Evolutionary conservation across 2,797 vertebrate species (phyloP).

Genomic region (Phoebastria nigripes): DNA sequence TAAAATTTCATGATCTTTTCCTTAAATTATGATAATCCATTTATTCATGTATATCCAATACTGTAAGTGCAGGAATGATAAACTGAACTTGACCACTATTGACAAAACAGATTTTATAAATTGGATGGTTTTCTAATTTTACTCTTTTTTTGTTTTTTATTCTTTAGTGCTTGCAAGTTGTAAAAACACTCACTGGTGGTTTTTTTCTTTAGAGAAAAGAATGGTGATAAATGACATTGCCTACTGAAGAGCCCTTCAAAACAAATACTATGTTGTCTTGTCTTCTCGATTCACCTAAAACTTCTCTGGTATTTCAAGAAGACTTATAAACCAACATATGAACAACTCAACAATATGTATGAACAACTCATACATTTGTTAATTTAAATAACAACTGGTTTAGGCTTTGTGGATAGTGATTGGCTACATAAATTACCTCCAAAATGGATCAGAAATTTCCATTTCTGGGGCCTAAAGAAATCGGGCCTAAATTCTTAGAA

Average conservation of each 20-base stretch:
- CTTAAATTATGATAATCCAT: neutral
- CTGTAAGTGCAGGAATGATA: neutral
- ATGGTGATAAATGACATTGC: neutral
- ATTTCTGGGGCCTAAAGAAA: neutral
- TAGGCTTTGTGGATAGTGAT: neutral
- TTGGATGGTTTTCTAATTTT: neutral
- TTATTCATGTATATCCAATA: neutral
- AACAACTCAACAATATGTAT: neutral
- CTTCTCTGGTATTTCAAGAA: neutral
- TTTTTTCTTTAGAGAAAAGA: neutral
- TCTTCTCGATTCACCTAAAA: neutral
- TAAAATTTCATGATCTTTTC: neutral
- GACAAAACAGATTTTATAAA: neutral
- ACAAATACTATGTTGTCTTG: neutral
- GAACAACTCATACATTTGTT: neutral
- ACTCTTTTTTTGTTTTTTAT: neutral
- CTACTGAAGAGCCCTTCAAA: neutral
- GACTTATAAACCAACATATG: neutral
- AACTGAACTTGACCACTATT: neutral
- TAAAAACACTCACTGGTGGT: neutral
- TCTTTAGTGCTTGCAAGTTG: neutral
- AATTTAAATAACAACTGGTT: neutral
- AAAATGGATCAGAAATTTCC: neutral
- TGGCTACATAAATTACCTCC: neutral
- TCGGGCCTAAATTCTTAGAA: neutral